Base-by-base conservation (phyloP, 92 coral and sea anemone species). In the Meandrina meandrites region DNA sequence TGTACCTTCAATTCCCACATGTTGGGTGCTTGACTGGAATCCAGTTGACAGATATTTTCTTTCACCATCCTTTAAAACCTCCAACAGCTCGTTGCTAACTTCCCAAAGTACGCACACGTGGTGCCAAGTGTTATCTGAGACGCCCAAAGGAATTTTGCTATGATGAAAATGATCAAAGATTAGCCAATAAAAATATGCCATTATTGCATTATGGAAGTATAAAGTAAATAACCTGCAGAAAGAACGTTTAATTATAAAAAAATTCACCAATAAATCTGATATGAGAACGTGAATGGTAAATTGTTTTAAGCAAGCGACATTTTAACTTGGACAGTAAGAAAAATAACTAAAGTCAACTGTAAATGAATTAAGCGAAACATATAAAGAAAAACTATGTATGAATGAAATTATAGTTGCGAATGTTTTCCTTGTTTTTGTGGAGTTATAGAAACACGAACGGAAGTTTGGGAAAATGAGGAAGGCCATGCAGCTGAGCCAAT, bases 41-140 rank as follows among this genome's bases (percentile, higher is more conserved):
- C 75, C 82, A 48, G 19, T 16, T 11, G 35, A 37, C 47, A 56
- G 40, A 22, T 56, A 50, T 24, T 37, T 77, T n/a, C 88, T 75
- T 60, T 85, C 30, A 19, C 88, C 88, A 47, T 85, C 75, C 42
- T 75, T 75, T 31, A 36, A 85, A 36, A 85, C 68, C 51, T 75
- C 75, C 70, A 76, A 13, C 60, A 58, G 36, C 79, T 80, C 75
- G 37, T 53, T n/a, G 16, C 27, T 9, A 7, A 19, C 7, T 42
- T 75, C 47, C 88, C 82, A 85, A 19, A 51, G n/a, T 19, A 75
- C 73, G 13, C 88, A 85, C 88, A 85, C 82, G 75, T 85, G 88
- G 60, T 85, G 88, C 88, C 88, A 85, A 75, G 75, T 57, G 47
- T 47, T 68, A 28, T 85, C 88, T 24, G 40, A 40, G 35, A 83